Base-by-base conservation (phyloP, 2,113 vertebrate genomes). In the Ptilonorhynchus violaceus region DNA sequence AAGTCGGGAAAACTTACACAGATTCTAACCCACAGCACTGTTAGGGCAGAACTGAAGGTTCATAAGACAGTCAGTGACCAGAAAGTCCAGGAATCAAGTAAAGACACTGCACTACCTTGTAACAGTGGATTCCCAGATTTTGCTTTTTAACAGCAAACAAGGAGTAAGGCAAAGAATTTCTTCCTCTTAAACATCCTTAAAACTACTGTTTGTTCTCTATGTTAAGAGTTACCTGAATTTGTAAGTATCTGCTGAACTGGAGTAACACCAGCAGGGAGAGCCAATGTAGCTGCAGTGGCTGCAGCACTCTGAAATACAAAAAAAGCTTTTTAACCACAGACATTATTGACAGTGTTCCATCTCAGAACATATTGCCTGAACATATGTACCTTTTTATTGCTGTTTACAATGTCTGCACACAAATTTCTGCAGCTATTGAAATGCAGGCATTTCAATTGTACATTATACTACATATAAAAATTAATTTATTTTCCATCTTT, bases 231-330 rank as follows among this genome's bases (percentile, higher is more conserved):
- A 99, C 99, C 99, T 98, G 99, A 99, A 97, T 98, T 99, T 86
- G 99, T 99, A 96, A 99, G 89, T 94, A 99, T 98, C 96, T 99
- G 99, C 92, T 99, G 99, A 97, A 99, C 99, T 52, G 99, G 99
- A 90, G 98, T 98, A 92, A 99, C 99, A 8, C 99, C 99, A 70
- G 99, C 98, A 33, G 99, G 99, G 79, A 99, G 97, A 75, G 99
- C 99, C 91, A 99, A 98, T 0, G 99, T 99, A 88, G 99, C 99
- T 78, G 99, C 99, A 20, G 99, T 99, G n/a, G 99, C 99, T 96
- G 99, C 99, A 95, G 99, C 99, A 98, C 99, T 99, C 99, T 99
- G 97, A 91, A 96, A 98, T 56, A 70, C 69, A 62, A 69, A 27
- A 94, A 89, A 94, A 79, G 22, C 13, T 31, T 81, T 97, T 85